Evolutionary conservation across 2,797 vertebrate genomes (phyloP).

Genomic region (Hippocampus kuda): DNA sequence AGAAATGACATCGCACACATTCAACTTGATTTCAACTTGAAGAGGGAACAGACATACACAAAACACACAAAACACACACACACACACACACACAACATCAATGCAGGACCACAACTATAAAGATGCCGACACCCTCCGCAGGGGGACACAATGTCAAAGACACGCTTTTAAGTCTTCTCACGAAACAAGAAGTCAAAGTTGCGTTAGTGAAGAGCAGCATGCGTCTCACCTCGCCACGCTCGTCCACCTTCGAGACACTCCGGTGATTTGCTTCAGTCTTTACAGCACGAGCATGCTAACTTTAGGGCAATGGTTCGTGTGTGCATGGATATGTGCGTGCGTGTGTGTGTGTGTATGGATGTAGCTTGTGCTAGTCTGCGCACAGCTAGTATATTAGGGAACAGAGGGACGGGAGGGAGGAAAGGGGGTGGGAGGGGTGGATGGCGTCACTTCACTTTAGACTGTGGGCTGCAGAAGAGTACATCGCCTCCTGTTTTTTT

Average conservation of each 20-base stretch:
- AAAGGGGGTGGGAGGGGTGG: conserved; percentile 11
- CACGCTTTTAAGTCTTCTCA: not conserved
- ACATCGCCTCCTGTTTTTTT: conserved; percentile 37
- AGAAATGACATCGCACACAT: too few relatives aligned
- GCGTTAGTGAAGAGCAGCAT: not conserved
- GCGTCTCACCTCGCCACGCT: not conserved
- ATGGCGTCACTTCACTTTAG: conserved; percentile 34
- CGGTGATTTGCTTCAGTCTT: not conserved
- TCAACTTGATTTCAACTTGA: too few relatives aligned
- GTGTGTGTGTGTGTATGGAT: not conserved
- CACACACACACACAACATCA: too few relatives aligned
- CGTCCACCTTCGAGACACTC: not conserved
- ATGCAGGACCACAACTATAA: too few relatives aligned
- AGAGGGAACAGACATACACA: too few relatives aligned
- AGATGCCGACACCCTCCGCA: not conserved
- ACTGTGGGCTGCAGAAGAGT: conserved; percentile 32
- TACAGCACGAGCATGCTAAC: too few relatives aligned
- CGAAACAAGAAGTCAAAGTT: not conserved
- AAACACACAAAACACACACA: too few relatives aligned
- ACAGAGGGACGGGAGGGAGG: conserved; percentile 9
- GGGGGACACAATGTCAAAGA: not conserved
- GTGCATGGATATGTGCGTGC: too few relatives aligned
- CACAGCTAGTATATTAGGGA: conserved; percentile 23
- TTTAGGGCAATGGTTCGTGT: too few relatives aligned
- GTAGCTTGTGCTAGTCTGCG: not conserved